phyloP scores from a whole-genome alignment of 1,140 invertebrate genomes.

The Drosophila ercepeae region DNA sequence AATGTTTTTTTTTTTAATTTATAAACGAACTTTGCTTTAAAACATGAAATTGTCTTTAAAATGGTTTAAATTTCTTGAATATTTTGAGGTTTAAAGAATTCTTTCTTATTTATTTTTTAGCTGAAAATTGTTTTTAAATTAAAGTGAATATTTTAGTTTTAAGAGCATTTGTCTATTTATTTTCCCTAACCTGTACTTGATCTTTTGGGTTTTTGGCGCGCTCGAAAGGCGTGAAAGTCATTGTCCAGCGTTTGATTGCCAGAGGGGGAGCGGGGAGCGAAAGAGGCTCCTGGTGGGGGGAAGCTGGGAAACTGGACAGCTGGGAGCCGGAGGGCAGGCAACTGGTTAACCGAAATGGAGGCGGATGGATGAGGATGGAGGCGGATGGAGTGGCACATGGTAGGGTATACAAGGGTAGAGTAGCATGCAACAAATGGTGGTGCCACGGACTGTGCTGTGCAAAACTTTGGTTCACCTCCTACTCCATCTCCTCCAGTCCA shows the following conservation, averaged over 20 bases:
- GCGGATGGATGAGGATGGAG: no score
- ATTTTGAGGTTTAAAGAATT: no score
- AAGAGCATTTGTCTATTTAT: conserved; percentile 26
- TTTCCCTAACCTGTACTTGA: conserved; percentile 9
- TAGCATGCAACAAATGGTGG: neutral
- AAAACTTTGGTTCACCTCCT: conserved; percentile 46
- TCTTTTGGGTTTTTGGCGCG: conserved; percentile 66
- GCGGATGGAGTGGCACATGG: conserved; percentile 31
- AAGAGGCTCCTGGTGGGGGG: conserved; percentile 16
- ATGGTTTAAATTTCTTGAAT: no score
- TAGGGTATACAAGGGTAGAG: no score
- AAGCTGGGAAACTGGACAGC: conserved; percentile 4
- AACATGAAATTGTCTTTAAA: no score
- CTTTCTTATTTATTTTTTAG: no score
- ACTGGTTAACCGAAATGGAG: conserved; percentile 52
- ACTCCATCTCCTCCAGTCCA: neutral
- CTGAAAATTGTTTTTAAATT: no score
- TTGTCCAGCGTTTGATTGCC: conserved; percentile 63
- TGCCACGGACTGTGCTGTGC: conserved; percentile 21
- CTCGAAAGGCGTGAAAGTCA: conserved; percentile 77
- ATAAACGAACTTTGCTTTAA: no score
- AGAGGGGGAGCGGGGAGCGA: conserved; percentile 4
- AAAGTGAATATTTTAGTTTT: neutral
- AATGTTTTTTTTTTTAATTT: no score
- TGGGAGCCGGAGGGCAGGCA: conserved; percentile 1